Evolutionary conservation across 2,113 vertebrate species (phyloP).

Genomic region (Bufo bufo): DNA sequence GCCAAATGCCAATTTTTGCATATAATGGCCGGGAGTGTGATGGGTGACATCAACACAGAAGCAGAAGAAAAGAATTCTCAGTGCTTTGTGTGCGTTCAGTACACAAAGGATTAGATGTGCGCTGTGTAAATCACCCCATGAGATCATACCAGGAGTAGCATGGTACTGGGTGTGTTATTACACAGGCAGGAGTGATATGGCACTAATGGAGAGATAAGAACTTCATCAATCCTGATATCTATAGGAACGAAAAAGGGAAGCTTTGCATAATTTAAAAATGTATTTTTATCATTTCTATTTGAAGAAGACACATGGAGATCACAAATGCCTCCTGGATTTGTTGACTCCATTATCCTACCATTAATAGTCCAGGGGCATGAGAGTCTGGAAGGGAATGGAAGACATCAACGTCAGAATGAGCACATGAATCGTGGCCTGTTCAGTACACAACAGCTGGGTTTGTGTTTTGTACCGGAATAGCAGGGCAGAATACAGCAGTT

Average conservation of each 20-base stretch:
- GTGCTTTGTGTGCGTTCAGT: background rate
- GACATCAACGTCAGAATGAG: background rate
- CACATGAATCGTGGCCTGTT: conserved; percentile 1
- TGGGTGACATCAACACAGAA: background rate
- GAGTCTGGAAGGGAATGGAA: background rate
- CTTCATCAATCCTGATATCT: background rate
- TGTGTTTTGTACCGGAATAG: conserved; percentile 41
- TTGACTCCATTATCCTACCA: background rate
- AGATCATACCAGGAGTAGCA: conserved; percentile 8
- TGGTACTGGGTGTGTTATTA: background rate
- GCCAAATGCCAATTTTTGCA: background rate
- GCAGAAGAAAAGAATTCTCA: background rate
- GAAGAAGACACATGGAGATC: too few species aligned
- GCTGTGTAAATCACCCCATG: background rate
- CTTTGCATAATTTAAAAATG: background rate
- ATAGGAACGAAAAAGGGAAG: background rate
- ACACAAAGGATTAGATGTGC: background rate
- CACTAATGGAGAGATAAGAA: background rate
- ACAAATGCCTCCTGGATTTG: background rate
- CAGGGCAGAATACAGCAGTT: background rate
- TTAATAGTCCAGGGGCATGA: background rate
- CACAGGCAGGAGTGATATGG: background rate
- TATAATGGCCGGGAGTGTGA: background rate
- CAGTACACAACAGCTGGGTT: conserved; percentile 15
- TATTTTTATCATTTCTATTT: background rate